Conservation (phyloP, 2,113 vertebrate species). For the Vulpes ferrilata region DNA sequence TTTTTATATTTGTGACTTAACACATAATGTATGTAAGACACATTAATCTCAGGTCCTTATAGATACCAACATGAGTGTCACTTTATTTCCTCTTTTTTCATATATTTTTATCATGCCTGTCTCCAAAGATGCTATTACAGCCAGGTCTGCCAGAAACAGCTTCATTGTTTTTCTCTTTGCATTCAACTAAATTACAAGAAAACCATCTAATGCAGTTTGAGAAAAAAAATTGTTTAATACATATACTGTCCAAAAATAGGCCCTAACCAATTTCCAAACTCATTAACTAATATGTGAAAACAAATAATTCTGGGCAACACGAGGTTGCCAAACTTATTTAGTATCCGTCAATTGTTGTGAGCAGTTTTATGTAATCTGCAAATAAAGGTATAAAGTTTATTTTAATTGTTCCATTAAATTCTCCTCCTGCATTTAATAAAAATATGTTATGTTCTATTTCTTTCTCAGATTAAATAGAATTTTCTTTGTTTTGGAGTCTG, state of each 20-base stretch:
- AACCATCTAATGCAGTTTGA: not conserved
- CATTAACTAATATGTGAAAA: not conserved
- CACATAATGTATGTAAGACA: not conserved
- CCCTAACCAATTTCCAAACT: not conserved
- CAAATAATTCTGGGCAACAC: not conserved
- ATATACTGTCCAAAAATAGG: not conserved
- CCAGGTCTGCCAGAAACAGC: not conserved
- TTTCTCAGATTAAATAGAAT: slow-evolving; percentile 23
- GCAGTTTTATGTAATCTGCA: not conserved
- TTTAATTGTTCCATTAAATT: not conserved
- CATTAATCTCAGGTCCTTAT: not conserved
- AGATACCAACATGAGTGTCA: not conserved
- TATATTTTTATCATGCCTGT: not conserved
- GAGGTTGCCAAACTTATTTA: not conserved
- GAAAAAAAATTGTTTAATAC: not conserved
- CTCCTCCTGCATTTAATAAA: not conserved
- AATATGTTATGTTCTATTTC: not conserved
- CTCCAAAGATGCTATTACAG: not conserved
- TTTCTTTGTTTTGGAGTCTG: not conserved
- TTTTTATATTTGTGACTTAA: not conserved
- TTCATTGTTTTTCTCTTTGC: not conserved
- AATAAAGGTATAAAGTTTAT: slow-evolving; percentile 8
- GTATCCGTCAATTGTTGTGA: not conserved
- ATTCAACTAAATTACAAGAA: not conserved
- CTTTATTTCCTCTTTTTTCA: not conserved